Percentiles rank a stretch among this genome's conserved stretches.
Evolutionary conservation across 1,140 invertebrate genomes (phyloP).

Genomic region (Leptopilina boulardi): DNA sequence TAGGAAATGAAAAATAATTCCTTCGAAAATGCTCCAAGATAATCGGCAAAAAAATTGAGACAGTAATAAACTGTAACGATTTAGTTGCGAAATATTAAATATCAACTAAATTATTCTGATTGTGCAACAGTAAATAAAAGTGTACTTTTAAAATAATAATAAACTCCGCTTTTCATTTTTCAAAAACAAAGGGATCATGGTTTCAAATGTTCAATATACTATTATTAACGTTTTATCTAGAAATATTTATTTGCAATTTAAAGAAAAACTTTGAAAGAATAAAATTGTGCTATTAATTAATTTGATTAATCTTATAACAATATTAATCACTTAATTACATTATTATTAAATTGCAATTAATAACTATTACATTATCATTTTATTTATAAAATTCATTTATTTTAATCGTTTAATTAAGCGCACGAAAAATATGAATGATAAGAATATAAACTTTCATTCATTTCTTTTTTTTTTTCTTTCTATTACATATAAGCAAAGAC

Average conservation of each 20-base stretch:
- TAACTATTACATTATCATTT: no score
- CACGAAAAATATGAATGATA: no score
- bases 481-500: neutral
- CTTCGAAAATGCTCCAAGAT: neutral
- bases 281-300: neutral
- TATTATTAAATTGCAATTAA: no score
- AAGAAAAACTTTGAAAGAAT: neutral
- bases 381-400: no score
- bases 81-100: neutral
- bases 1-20: no score
- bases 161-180: neutral
- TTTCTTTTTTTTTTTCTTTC: neutral
- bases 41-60: neutral
- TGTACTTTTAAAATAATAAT: neutral
- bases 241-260: conserved; percentile 31
- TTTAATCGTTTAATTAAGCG: no score
- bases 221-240: conserved; percentile 4
- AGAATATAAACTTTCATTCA: no score
- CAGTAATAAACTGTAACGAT: neutral
- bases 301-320: neutral
- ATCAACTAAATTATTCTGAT: neutral
- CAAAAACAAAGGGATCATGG: no score
- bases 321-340: neutral
- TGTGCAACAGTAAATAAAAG: neutral
- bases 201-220: no score